These are phyloP conservation scores for Marmota flaviventris DNA, from an alignment of 2,113 vertebrate genomes.

Conservation along the genomic window DNA sequence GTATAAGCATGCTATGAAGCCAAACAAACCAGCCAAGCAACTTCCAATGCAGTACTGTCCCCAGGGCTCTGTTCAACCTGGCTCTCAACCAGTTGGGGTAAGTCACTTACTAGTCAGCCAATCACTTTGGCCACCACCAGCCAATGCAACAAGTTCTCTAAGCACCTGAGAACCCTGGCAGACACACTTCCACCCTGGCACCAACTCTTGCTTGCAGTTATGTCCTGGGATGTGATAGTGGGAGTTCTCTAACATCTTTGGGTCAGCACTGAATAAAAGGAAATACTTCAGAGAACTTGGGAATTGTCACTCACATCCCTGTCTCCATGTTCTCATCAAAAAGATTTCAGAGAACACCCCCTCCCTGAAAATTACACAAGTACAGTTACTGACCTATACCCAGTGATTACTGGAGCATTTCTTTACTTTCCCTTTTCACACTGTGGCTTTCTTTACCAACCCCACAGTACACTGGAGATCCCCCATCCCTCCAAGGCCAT, in stretches of 20 bases:
- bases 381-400: neutral
- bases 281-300: neutral
- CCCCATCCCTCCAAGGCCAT: accelerated
- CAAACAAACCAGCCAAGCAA: neutral
- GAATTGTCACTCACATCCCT: neutral
- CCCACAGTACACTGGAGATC: neutral
- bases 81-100: neutral
- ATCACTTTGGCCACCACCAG: neutral
- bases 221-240: neutral
- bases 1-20: neutral
- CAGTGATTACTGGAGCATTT: neutral
- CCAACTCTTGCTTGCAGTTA: neutral
- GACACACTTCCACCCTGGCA: neutral
- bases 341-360: neutral
- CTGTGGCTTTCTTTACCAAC: neutral
- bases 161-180: neutral
- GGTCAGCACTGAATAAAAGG: neutral
- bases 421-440: neutral
- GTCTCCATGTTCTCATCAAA: neutral
- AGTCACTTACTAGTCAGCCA: neutral
- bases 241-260: neutral
- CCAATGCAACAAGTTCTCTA: neutral
- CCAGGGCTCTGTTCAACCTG: neutral
- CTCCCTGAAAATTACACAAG: neutral
- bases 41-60: neutral